Base-by-base conservation (phyloP, 2,797 vertebrate genomes). In the Chromobotia macracanthus region DNA sequence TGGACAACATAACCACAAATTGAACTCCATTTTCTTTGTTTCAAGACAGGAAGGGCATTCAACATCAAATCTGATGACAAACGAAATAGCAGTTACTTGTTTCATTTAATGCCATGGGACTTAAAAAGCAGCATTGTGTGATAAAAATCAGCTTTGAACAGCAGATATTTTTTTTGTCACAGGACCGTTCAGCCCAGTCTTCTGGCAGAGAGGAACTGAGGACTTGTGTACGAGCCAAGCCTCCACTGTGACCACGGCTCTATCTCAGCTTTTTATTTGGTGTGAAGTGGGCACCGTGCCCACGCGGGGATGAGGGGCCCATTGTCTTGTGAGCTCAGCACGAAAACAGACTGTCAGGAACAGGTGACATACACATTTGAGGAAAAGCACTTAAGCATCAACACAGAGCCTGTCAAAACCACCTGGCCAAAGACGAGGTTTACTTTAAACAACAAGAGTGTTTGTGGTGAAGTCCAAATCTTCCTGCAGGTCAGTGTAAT, bases 301-400 rank as follows among this genome's bases (percentile, higher is more conserved):
- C 67, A 82, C 80, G 18, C 41, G 0, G 70, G 63, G 79, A 72
- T 71, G 71, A 72, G 56, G 66, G 80, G 53, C 69, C 76, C 44
- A 85, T 83, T 83, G 83, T 86, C 76, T 82, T 80, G 63, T 60
- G 79, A 63, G 75, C 50, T 73, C 64, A 66, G 75, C 83, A 86
- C 86, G 84, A 80, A 84, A 79, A 75, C 77, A 81, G 81, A 77
- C 77, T 80, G 81, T 85, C 70, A 78, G 63, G 77, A 19, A 31
- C 63, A 58, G 51, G 68, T 80, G 81, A 77, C 9, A 21, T 48
- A 72, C 21, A 1, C 44, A 1, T 21, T 55, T 70, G 56, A 56
- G 15, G 48, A 60, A 50, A 81, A 69, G 61, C 23, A 38, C 56
- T 80, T 77, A 63, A 53, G 61, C 55, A 53, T 58, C 70, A 72